Percentiles rank a stretch among this genome's conserved stretches.
phyloP scores from a whole-genome alignment of 1,140 invertebrate genomes.

The Uloborus diversus region DNA sequence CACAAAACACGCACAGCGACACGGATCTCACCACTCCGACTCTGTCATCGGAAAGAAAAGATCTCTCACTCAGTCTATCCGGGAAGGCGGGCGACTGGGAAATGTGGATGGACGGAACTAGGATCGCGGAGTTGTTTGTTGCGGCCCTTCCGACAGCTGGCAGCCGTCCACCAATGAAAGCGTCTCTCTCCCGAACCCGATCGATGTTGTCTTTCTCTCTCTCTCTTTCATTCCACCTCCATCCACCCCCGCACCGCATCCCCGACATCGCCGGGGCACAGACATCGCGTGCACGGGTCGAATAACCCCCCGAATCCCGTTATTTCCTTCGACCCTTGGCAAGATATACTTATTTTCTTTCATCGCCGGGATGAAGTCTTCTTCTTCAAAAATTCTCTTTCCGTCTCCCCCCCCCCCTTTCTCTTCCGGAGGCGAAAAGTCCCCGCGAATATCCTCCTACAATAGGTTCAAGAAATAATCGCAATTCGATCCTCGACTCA shows the following conservation, averaged over 20 bases:
- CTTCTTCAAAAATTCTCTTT: background rate
- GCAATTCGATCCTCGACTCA: background rate
- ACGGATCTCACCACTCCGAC: background rate
- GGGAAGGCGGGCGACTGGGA: background rate
- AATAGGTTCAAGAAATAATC: slow-evolving; percentile 4
- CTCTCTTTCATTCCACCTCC: background rate
- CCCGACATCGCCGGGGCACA: background rate
- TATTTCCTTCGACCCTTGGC: slow-evolving; percentile 1
- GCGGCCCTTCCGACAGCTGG: background rate
- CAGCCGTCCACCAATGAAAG: background rate
- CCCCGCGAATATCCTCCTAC: background rate
- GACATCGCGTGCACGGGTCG: slow-evolving; percentile 25
- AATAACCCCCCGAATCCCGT: background rate
- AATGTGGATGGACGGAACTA: background rate
- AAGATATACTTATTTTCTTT: slow-evolving; percentile 8
- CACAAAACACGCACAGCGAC: background rate
- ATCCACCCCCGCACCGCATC: background rate
- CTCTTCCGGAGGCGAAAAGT: background rate
- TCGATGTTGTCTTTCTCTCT: slow-evolving; percentile 3
- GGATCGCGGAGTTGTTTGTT: background rate
- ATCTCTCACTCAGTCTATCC: background rate
- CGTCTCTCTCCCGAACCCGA: background rate
- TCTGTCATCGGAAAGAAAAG: background rate
- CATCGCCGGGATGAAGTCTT: slow-evolving; percentile 3
- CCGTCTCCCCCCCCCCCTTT: background rate